phyloP scores from a whole-genome alignment of 1,140 invertebrate genomes.

The Holotrichia oblita region DNA sequence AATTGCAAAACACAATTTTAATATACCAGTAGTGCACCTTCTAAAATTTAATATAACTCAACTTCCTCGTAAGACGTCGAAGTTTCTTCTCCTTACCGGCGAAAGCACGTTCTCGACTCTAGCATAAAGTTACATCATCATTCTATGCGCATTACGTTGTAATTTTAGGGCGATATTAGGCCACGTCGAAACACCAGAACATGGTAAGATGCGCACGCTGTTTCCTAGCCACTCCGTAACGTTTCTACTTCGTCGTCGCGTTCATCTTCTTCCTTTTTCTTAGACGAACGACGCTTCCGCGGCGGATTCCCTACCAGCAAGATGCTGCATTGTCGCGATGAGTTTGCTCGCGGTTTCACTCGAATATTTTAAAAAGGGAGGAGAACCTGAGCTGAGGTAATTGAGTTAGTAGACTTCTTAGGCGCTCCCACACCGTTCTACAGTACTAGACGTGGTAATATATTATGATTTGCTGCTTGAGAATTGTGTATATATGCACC shows the following conservation, averaged over 20 bases:
- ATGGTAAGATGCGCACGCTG: not conserved
- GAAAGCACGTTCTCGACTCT: not conserved
- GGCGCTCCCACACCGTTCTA: not conserved
- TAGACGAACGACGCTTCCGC: not conserved
- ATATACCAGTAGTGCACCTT: not conserved
- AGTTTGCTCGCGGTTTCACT: not conserved
- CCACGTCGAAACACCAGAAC: not conserved
- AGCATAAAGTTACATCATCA: not conserved
- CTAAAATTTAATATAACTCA: not conserved
- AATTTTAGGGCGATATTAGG: not conserved
- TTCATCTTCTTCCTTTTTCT: not conserved
- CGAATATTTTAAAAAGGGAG: not conserved
- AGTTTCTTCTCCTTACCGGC: not conserved
- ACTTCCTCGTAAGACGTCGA: not conserved
- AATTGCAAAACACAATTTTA: not conserved
- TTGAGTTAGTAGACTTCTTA: constrained; percentile 10
- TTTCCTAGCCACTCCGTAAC: too few species aligned
- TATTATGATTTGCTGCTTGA: not conserved
- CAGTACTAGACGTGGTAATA: not conserved
- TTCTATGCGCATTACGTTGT: not conserved
- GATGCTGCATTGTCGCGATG: not conserved
- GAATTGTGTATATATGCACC: not conserved
- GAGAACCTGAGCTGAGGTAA: not conserved
- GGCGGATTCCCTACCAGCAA: not conserved
- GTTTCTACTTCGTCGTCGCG: too few species aligned